Conservation (phyloP, 2,797 vertebrate genomes). For the Sebastes iracundus region DNA sequence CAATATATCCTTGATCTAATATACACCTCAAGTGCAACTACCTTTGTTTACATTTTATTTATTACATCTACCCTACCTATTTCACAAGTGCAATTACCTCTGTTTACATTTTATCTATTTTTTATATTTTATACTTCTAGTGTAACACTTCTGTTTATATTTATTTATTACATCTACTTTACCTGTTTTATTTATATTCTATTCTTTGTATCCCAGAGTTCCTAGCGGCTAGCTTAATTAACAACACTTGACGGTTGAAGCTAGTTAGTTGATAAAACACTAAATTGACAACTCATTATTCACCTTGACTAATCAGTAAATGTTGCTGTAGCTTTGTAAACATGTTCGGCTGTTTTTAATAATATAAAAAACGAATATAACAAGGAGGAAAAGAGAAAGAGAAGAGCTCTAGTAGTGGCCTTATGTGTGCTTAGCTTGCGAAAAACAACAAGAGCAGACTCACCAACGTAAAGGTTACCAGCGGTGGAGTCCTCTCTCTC, state of each 20-base stretch:
- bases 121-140: too few species aligned
- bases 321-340: neutral
- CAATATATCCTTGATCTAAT: too few species aligned
- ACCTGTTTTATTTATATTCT: too few species aligned
- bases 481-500: constrained; percentile 60
- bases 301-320: too few species aligned
- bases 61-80: too few species aligned
- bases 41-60: too few species aligned
- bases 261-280: neutral
- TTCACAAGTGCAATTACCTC: too few species aligned
- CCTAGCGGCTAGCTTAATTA: constrained; percentile 21
- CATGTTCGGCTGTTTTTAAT: neutral
- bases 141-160: too few species aligned
- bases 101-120: too few species aligned
- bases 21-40: too few species aligned
- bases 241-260: neutral
- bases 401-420: constrained; percentile 50
- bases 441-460: constrained; percentile 56
- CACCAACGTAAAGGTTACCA: constrained; percentile 78
- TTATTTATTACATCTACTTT: too few species aligned
- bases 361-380: neutral
- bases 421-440: constrained; percentile 69
- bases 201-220: too few species aligned
- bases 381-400: neutral
- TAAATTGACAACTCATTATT: constrained; percentile 15